Percentiles rank a stretch among this genome's conserved stretches.
Evolutionary conservation across 2,888 invertebrate species (phyloP).

Genomic region (Cheilosia pagana): DNA sequence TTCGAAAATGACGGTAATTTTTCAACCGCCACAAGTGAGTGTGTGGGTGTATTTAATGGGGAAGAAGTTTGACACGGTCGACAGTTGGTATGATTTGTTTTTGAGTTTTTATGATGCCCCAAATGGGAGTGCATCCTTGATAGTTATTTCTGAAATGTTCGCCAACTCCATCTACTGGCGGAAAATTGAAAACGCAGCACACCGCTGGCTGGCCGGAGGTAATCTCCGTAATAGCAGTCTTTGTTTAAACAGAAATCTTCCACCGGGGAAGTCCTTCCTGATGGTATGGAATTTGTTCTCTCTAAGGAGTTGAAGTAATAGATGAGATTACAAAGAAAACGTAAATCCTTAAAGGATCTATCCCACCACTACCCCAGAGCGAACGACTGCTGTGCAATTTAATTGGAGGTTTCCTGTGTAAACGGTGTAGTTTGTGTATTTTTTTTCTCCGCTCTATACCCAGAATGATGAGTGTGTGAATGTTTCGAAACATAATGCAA

Average conservation of each 20-base stretch:
- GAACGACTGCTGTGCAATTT: slow-evolving; percentile 43
- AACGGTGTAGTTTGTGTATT: slow-evolving; percentile 6
- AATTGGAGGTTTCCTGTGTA: slow-evolving; percentile 60
- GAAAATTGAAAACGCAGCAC: slow-evolving; percentile 55
- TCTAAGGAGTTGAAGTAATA: slow-evolving; percentile 61
- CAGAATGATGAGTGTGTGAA: slow-evolving; percentile 55
- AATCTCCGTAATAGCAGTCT: slow-evolving; percentile 34
- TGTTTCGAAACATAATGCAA: slow-evolving; percentile 52
- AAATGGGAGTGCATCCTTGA: too few relatives aligned
- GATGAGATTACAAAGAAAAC: slow-evolving; percentile 56
- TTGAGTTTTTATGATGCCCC: neutral
- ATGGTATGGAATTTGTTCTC: slow-evolving; percentile 23
- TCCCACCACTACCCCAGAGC: slow-evolving; percentile 21
- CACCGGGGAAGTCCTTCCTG: slow-evolving; percentile 4
- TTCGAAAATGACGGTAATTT: slow-evolving; percentile 65
- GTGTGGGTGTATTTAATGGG: slow-evolving; percentile 10
- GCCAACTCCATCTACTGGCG: neutral
- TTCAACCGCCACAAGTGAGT: slow-evolving; percentile 57
- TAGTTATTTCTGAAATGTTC: slow-evolving; percentile 1
- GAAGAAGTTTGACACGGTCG: slow-evolving; percentile 4
- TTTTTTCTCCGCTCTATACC: neutral
- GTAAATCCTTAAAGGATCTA: slow-evolving; percentile 68
- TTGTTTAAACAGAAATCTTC: slow-evolving; percentile 36
- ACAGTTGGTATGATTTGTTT: slow-evolving; percentile 7
- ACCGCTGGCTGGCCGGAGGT: slow-evolving; percentile 27